A percentile compares a stretch with the other conserved stretches of the same genome.
Evolutionary conservation across 2,888 invertebrate genomes (phyloP).

Genomic region (Fragum whitleyi): DNA sequence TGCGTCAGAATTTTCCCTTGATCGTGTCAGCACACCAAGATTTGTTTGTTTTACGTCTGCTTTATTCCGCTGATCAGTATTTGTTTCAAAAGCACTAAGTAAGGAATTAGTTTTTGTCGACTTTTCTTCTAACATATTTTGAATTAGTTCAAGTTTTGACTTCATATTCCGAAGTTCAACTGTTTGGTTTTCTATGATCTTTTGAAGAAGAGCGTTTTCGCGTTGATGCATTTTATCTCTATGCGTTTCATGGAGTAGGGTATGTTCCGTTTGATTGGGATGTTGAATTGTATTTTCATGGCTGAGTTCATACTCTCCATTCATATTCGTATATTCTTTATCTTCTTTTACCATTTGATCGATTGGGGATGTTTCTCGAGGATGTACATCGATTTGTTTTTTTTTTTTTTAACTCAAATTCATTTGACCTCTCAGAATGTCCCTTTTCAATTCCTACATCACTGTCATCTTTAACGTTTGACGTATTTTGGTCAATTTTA

Average conservation of each 20-base stretch:
- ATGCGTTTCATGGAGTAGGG: background rate
- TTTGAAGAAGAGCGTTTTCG: constrained; percentile 46
- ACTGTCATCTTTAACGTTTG: background rate
- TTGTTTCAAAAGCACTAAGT: constrained; percentile 37
- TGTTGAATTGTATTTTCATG: too few relatives aligned
- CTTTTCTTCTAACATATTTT: constrained; percentile 54
- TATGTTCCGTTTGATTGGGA: too few relatives aligned
- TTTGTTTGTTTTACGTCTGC: constrained; percentile 50
- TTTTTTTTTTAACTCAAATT: too few relatives aligned
- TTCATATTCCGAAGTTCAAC: constrained; percentile 60
- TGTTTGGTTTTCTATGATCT: constrained; percentile 50
- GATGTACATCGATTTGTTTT: too few relatives aligned
- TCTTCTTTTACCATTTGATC: too few relatives aligned
- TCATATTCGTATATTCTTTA: too few relatives aligned
- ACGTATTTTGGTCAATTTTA: too few relatives aligned
- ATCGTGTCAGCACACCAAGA: constrained; percentile 38
- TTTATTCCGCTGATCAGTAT: constrained; percentile 44
- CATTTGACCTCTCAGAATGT: background rate
- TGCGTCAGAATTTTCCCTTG: constrained; percentile 50
- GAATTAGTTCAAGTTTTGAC: constrained; percentile 56
- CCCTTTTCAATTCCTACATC: background rate
- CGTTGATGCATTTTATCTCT: constrained; percentile 35
- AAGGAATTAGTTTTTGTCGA: too few relatives aligned
- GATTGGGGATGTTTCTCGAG: too few relatives aligned
- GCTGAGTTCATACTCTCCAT: too few relatives aligned